These are phyloP conservation scores for Drosophila algonquin DNA, from an alignment of 2,888 invertebrate species.

Conservation along the genomic window DNA sequence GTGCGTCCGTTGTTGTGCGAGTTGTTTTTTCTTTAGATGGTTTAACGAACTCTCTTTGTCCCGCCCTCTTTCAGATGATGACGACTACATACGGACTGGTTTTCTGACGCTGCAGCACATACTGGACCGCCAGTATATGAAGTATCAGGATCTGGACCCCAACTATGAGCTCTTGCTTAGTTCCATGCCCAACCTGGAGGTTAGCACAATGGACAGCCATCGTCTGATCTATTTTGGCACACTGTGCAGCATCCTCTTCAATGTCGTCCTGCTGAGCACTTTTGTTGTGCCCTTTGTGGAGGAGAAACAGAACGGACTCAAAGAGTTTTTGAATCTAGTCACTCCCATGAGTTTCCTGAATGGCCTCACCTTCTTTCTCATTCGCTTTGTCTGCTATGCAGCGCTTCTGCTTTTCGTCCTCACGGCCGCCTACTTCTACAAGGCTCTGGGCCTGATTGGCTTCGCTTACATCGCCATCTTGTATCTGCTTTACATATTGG, in stretches of 20 bases:
- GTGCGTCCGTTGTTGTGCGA: conserved; percentile 56
- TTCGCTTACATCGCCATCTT: conserved; percentile 66
- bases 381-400: conserved; percentile 74
- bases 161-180: conserved; percentile 65
- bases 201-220: conserved; percentile 59
- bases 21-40: neutral
- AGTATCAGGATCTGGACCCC: conserved; percentile 56
- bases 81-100: conserved; percentile 84
- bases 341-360: conserved; percentile 82
- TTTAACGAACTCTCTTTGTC: conserved; percentile 23
- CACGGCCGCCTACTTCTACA: conserved; percentile 60
- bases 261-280: conserved; percentile 77
- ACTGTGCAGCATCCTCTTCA: conserved; percentile 76
- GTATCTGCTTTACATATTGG: conserved; percentile 74
- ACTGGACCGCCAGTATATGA: conserved; percentile 86
- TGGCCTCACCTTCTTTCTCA: conserved; percentile 81
- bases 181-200: conserved; percentile 71
- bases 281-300: conserved; percentile 86
- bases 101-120: conserved; percentile 87
- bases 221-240: conserved; percentile 73
- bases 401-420: conserved; percentile 62
- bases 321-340: conserved; percentile 83
- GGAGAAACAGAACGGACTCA: conserved; percentile 86
- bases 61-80: conserved; percentile 77
- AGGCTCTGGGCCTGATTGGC: conserved; percentile 67